Percentiles rank a stretch among this genome's conserved stretches.
Conservation (phyloP, 2,888 invertebrate genomes). For the Clivina fossor region DNA sequence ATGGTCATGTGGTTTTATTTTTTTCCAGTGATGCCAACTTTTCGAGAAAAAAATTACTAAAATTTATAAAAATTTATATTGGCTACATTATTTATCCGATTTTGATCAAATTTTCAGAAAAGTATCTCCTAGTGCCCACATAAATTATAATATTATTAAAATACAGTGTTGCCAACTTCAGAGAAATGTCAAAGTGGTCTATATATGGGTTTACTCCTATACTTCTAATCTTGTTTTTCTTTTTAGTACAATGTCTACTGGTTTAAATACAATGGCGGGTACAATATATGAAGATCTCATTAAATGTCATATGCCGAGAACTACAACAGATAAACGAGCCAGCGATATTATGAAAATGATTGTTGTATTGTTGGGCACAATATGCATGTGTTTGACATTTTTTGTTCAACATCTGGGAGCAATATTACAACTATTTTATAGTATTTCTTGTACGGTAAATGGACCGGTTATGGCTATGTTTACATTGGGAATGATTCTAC, state of each 20-base stretch:
- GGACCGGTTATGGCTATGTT: constrained; percentile 68
- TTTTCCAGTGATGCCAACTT: too few species aligned
- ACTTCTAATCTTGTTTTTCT: too few species aligned
- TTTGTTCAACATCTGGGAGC: constrained; percentile 63
- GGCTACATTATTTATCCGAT: too few species aligned
- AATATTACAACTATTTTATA: constrained; percentile 64
- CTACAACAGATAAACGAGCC: constrained; percentile 56
- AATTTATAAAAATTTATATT: too few species aligned
- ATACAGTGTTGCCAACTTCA: too few species aligned
- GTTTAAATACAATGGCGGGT: constrained; percentile 62
- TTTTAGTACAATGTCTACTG: constrained; percentile 62
- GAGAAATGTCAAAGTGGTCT: too few species aligned
- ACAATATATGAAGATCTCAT: constrained; percentile 65
- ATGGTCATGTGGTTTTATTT: too few species aligned
- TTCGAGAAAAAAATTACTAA: too few species aligned
- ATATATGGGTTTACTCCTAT: too few species aligned
- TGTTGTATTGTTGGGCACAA: constrained; percentile 56
- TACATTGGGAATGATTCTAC: constrained; percentile 66
- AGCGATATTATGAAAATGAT: constrained; percentile 62
- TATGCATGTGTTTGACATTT: constrained; percentile 59
- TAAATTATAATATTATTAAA: too few species aligned
- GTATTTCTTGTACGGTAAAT: constrained; percentile 63
- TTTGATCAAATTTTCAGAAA: too few species aligned
- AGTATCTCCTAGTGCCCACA: too few species aligned
- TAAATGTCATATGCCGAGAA: constrained; percentile 56